Base-by-base conservation (phyloP, 2,113 vertebrate species). In the Climacteris rufus region DNA sequence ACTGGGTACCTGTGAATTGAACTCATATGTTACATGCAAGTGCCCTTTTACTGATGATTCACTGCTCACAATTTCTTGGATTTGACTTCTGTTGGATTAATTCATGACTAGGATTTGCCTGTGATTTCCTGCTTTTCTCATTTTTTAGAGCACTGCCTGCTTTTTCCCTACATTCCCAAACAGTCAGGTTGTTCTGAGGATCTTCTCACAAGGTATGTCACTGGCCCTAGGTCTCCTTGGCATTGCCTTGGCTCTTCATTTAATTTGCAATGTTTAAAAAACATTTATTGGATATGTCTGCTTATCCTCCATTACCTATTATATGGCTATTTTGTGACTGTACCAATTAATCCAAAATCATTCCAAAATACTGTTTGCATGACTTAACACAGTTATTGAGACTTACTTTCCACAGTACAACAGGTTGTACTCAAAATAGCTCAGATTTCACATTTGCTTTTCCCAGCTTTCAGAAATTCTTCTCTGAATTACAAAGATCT, bases 1-100 rank as follows among this genome's bases (percentile, higher is more conserved):
- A 84, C 80, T 93, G 89, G 79, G 78, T 97, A 92, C 96, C 96
- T 97, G 80, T 83, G 85, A 97, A 97, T 66, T 93, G 83, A 97
- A 96, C 90, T 82, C 68, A 93, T 96, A 89, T 93, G 87, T 95
- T 96, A 81, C 83, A 89, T 85, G 90, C 87, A 95, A 96, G 84
- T 94, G 92, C 80, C 89, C 82, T 94, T 95, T 97, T 94, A 75
- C 56, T 87, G 49, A 89, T 95, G 81, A 96, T 75, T 89, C 95
- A 83, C 45, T 92, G 66, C 54, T 94, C 92, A 83, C 57, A 92
- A 90, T 90, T 93, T 83, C 81, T 96, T 96, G 94, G 94, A 95
- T 95, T 90, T 76, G 69, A 85, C 50, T 96, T 90, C 53, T 75
- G 30, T 89, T 56, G 65, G 71, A 90, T 95, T 95, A 95, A 95